Conservation (phyloP, 2,797 vertebrate genomes). For the Lepus townsendii region DNA sequence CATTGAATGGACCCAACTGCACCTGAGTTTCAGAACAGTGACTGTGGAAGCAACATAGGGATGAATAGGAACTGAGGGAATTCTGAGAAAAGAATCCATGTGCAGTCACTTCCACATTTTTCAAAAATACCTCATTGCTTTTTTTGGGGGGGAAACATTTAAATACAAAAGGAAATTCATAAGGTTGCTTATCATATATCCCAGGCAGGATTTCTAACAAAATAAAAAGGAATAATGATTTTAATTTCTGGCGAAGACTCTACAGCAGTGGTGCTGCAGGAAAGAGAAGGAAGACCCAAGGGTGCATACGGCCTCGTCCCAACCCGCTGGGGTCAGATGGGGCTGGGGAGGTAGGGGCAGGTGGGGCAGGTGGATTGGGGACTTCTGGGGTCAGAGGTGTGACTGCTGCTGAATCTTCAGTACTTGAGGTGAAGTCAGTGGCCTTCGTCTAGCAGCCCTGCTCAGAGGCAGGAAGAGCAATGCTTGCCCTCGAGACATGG, state of each 20-base stretch:
- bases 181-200: slow-evolving; percentile 64
- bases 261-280: background rate
- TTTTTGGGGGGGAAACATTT: slow-evolving; percentile 26
- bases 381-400: background rate
- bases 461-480: background rate
- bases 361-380: background rate
- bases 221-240: slow-evolving; percentile 58
- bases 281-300: background rate
- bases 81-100: background rate
- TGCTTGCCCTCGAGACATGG: rapidly evolving
- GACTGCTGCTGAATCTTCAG: background rate
- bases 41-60: background rate
- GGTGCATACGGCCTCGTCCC: background rate
- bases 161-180: slow-evolving; percentile 73
- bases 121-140: slow-evolving; percentile 41
- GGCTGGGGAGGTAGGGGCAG: rapidly evolving
- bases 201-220: slow-evolving; percentile 67
- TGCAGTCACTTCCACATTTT: slow-evolving; percentile 34
- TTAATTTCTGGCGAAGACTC: slow-evolving; percentile 22
- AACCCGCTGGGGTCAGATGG: background rate
- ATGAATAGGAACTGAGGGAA: background rate
- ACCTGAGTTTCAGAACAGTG: slow-evolving; percentile 3
- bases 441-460: background rate
- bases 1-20: background rate
- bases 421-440: background rate